Conservation (phyloP, 2,797 vertebrate species). For the Hyperoplus immaculatus region DNA sequence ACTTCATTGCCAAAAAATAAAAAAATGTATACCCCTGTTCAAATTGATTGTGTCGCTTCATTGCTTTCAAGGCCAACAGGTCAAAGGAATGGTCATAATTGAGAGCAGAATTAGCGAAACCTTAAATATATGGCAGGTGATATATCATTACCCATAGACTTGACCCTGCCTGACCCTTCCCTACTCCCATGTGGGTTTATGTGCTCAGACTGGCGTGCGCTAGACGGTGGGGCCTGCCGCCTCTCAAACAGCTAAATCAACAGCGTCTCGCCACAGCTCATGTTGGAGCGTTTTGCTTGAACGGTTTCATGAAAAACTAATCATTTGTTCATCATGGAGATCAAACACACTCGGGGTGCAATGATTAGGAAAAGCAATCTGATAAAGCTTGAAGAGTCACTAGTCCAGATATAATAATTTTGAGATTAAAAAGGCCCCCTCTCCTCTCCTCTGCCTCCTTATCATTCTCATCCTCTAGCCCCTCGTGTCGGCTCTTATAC, state of each 20-base stretch:
- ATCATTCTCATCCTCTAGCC: slow-evolving; percentile 40
- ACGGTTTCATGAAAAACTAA: slow-evolving; percentile 99
- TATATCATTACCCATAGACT: slow-evolving; percentile 99
- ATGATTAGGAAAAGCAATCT: slow-evolving; percentile 96
- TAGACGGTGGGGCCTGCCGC: slow-evolving; percentile 63
- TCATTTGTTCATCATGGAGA: slow-evolving; percentile 99
- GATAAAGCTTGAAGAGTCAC: slow-evolving; percentile 89
- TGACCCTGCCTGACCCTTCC: slow-evolving; percentile 90
- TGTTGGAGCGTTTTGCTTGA: slow-evolving; percentile 92
- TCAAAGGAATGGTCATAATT: slow-evolving; percentile 88
- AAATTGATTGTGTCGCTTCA: slow-evolving; percentile 88
- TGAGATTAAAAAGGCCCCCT: slow-evolving; percentile 84
- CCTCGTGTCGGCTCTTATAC: slow-evolving; percentile 64
- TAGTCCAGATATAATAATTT: slow-evolving; percentile 91
- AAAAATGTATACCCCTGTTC: slow-evolving; percentile 77
- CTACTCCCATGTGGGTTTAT: slow-evolving; percentile 87
- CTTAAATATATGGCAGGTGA: slow-evolving; percentile 93
- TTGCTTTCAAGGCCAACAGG: slow-evolving; percentile 81
- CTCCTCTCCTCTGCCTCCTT: slow-evolving; percentile 28
- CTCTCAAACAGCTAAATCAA: slow-evolving; percentile 96
- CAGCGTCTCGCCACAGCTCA: slow-evolving; percentile 90
- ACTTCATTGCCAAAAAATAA: slow-evolving; percentile 74
- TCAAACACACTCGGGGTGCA: slow-evolving; percentile 95
- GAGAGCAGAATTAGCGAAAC: slow-evolving; percentile 94
- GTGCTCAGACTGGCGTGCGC: slow-evolving; percentile 45